Evolutionary conservation across 2,797 vertebrate species (phyloP).

Genomic region (Acrossocheilus fasciatus): DNA sequence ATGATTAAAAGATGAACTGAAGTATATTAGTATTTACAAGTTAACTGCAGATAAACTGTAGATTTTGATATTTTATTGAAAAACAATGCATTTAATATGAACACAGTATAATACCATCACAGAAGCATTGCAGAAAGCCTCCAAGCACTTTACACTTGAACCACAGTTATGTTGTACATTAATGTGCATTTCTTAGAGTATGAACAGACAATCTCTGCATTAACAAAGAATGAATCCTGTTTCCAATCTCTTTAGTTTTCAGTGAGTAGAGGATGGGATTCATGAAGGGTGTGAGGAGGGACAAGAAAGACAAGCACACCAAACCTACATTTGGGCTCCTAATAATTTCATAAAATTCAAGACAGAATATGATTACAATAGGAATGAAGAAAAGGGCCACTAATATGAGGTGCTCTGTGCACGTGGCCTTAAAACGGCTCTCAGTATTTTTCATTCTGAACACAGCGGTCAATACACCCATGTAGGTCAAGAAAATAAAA

Average conservation of each 20-base stretch:
- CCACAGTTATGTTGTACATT: not conserved
- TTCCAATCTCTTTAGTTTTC: conserved; percentile 73
- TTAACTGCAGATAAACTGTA: not conserved
- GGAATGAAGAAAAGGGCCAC: too few species aligned
- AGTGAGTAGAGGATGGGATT: conserved; percentile 77
- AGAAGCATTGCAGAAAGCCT: not conserved
- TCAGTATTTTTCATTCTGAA: too few species aligned
- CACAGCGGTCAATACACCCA: too few species aligned
- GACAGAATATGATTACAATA: too few species aligned
- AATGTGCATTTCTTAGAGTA: not conserved
- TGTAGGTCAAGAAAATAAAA: too few species aligned
- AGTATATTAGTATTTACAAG: too few species aligned
- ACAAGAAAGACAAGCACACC: conserved; percentile 43
- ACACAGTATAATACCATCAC: not conserved
- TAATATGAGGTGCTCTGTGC: too few species aligned
- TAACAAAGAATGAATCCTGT: conserved; percentile 56
- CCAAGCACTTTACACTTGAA: not conserved
- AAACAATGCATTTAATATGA: not conserved
- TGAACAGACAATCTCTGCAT: not conserved
- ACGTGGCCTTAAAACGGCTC: too few species aligned
- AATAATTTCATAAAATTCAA: too few species aligned
- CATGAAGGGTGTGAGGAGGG: conserved; percentile 72
- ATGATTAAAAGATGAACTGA: too few species aligned
- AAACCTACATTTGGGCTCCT: too few species aligned
- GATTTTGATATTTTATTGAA: not conserved